phyloP scores from a whole-genome alignment of 2,888 invertebrate species.

The Argynnis bischoffii region DNA sequence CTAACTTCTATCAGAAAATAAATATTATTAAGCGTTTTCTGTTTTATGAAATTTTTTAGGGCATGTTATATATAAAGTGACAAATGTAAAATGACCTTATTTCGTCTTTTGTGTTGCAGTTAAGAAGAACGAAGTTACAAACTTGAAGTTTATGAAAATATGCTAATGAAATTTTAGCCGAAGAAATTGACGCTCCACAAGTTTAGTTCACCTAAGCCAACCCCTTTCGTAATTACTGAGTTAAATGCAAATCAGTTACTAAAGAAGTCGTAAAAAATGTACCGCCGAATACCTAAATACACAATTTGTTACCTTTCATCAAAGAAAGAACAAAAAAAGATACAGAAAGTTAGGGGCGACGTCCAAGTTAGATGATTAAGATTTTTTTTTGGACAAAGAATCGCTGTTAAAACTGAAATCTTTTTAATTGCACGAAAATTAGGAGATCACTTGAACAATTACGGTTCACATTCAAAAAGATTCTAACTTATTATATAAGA shows the following conservation, averaged over 20 bases:
- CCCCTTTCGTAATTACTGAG: constrained; percentile 46
- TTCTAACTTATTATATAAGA: background rate
- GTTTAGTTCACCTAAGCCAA: constrained; percentile 36
- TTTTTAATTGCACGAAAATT: constrained; percentile 74
- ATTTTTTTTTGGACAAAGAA: constrained; percentile 59
- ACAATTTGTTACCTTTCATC: constrained; percentile 50
- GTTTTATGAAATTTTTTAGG: too few relatives aligned
- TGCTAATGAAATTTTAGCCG: constrained; percentile 35
- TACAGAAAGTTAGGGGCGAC: constrained; percentile 47
- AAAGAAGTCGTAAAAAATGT: constrained; percentile 55
- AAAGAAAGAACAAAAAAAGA: constrained; percentile 43
- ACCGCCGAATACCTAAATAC: constrained; percentile 47
- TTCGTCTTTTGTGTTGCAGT: constrained; percentile 5
- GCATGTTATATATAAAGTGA: background rate
- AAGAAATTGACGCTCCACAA: constrained; percentile 32
- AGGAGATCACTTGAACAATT: constrained; percentile 70
- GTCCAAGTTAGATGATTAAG: constrained; percentile 71
- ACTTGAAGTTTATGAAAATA: constrained; percentile 30
- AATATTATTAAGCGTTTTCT: too few relatives aligned
- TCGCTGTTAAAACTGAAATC: constrained; percentile 59
- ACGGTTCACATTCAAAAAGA: constrained; percentile 42
- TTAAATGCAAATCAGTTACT: constrained; percentile 65
- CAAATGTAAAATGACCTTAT: constrained; percentile 8
- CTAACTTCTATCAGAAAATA: too few relatives aligned
- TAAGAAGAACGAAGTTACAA: constrained; percentile 11